Base-by-base conservation (phyloP, 2,888 invertebrate species). In the Notocelia uddmanniana region DNA sequence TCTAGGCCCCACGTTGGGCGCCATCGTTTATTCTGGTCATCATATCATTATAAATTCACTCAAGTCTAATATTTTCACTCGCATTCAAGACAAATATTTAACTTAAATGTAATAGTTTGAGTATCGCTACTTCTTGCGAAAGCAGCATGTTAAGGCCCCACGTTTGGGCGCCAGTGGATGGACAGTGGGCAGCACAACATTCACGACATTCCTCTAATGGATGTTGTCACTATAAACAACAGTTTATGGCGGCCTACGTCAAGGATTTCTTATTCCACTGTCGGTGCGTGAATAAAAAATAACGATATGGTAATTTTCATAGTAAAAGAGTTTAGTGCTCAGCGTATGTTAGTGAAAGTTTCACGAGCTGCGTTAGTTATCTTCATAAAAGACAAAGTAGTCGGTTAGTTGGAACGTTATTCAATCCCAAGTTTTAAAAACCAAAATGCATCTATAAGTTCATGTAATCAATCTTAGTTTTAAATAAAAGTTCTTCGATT, bases 141-240 rank as follows among this genome's bases (percentile, higher is more conserved):
- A 84, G 83, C 82, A 78, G 79, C 82, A 85, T 78, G 80, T 81
- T 79, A 80, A 77, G 78, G 81, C 75, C 80, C 76, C 81, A 80
- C 84, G 83, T 74, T 45, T 76, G 82, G 82, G 81, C 80, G 79
- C 79, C 82, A 78, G 75, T 73, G 76, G 82, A 79, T 76, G 79
- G 79, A 74, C 79, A 74, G 74, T 71, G 75, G 67, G 75, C 78
- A 78, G 76, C 79, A 78, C 74, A 37, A 67, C 67, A 67, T 71
- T 71, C 79, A 78, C 74, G 54, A 67, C 71, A 60, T 71, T 71
- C 54, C 67, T 73, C 85, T 88, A 88, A 89, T 89, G 89, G 85
- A 83, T 87, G 87, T 88, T 89, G 84, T 84, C 81, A 85, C 77
- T 84, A 85, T 86, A 89, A 91, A 91, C 89, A 91, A 77, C 72